A percentile compares a stretch with the other conserved stretches of the same genome.
phyloP scores from a whole-genome alignment of 2,113 vertebrate species.

The Xiphias gladius region DNA sequence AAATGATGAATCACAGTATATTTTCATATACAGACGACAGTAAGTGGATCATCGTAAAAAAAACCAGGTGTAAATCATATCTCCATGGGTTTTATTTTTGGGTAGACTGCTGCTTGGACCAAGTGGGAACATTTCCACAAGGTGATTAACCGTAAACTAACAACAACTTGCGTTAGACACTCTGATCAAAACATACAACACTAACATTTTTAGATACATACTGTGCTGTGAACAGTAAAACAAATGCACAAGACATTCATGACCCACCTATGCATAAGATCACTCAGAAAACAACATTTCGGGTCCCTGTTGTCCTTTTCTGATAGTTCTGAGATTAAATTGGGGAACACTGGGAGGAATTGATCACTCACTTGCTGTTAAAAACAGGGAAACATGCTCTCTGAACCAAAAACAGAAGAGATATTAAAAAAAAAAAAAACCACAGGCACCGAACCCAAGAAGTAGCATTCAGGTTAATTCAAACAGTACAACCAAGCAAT shows the following conservation, averaged over 20 bases:
- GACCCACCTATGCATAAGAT: constrained; percentile 41
- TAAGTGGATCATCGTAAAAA: constrained; percentile 28
- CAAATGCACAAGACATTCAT: constrained; percentile 53
- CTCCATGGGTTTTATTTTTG: constrained; percentile 11
- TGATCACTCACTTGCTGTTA: constrained; percentile 43
- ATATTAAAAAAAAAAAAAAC: constrained; percentile 34
- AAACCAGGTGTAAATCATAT: constrained; percentile 27
- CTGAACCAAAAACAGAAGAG: constrained; percentile 48
- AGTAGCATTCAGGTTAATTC: constrained; percentile 74
- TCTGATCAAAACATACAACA: constrained; percentile 57
- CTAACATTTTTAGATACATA: constrained; percentile 52
- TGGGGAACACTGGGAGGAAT: constrained; percentile 32
- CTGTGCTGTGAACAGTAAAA: constrained; percentile 61
- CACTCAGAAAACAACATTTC: constrained; percentile 38
- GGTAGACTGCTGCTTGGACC: constrained; percentile 26
- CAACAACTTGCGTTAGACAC: constrained; percentile 60
- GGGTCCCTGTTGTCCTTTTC: constrained; percentile 34
- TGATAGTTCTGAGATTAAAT: constrained; percentile 28
- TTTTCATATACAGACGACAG: constrained; percentile 74
- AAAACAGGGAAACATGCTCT: constrained; percentile 61
- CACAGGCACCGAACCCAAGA: constrained; percentile 80
- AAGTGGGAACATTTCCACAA: constrained; percentile 37
- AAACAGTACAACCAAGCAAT: constrained; percentile 74
- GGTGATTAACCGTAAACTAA: constrained; percentile 63
- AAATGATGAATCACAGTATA: constrained; percentile 69